Evolutionary conservation across 2,888 invertebrate species (phyloP).

Genomic region (Eulithis testata): DNA sequence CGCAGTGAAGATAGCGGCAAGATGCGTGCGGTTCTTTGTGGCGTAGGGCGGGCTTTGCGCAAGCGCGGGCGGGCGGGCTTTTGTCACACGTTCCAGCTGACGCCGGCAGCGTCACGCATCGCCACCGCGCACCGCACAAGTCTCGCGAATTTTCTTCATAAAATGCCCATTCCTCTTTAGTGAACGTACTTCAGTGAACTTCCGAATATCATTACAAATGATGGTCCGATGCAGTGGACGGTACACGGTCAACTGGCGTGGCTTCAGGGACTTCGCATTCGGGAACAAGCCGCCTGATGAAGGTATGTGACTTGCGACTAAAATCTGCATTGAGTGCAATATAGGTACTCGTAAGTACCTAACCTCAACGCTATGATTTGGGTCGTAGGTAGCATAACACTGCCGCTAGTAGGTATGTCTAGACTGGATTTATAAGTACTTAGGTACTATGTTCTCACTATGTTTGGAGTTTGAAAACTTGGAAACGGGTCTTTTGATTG

Average conservation of each 20-base stretch:
- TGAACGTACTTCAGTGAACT: constrained; percentile 48
- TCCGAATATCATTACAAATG: constrained; percentile 58
- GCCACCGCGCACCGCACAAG: constrained; percentile 48
- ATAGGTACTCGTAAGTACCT: constrained; percentile 38
- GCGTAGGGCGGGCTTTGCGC: constrained; percentile 65
- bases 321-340: constrained; percentile 43
- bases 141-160: constrained; percentile 54
- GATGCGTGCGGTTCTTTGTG: constrained; percentile 36
- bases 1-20: constrained; percentile 42
- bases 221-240: constrained; percentile 82
- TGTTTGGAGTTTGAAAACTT: not conserved
- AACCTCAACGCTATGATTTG: constrained; percentile 58
- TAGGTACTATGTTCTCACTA: too few species aligned
- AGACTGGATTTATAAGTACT: constrained; percentile 1
- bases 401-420: constrained; percentile 1
- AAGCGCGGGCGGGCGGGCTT: constrained; percentile 68
- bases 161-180: constrained; percentile 53
- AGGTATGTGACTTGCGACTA: constrained; percentile 56
- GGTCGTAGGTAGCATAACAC: constrained; percentile 4
- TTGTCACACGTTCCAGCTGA: constrained; percentile 75
- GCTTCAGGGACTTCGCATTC: constrained; percentile 77
- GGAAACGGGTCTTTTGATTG: constrained; percentile 20
- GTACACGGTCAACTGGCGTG: constrained; percentile 81
- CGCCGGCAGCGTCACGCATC: constrained; percentile 63
- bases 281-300: constrained; percentile 79